phyloP scores from a whole-genome alignment of 2,797 vertebrate genomes.

The Oophaga sylvatica region DNA sequence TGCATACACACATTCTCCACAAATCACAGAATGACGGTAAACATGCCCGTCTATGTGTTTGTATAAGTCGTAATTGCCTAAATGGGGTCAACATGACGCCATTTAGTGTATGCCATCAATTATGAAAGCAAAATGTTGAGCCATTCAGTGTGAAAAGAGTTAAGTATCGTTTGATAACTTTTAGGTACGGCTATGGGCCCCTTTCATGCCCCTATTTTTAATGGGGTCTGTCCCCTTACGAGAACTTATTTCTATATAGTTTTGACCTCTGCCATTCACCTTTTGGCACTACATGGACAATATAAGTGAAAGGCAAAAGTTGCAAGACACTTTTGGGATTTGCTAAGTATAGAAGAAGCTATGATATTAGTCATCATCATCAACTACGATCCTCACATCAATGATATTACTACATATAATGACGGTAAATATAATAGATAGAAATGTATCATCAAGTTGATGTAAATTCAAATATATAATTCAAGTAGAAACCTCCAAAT shows the following conservation, averaged over 20 bases:
- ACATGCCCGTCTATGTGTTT: conserved; percentile 34
- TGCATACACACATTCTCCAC: conserved; percentile 10
- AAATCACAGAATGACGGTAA: conserved; percentile 1
- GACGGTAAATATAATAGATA: neutral
- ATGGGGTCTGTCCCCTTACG: neutral
- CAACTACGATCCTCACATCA: neutral
- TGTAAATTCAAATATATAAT: neutral
- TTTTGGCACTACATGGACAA: neutral
- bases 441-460: neutral
- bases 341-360: neutral
- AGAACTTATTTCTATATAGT: neutral
- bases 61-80: conserved; percentile 31
- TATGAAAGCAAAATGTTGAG: neutral
- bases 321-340: neutral
- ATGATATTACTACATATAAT: neutral
- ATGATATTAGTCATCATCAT: neutral
- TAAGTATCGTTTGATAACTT: neutral
- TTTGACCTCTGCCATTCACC: neutral
- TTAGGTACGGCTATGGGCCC: neutral
- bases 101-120: conserved; percentile 16
- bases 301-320: neutral
- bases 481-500: neutral
- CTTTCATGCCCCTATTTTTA: neutral
- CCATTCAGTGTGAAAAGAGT: neutral
- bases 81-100: conserved; percentile 39